These are phyloP conservation scores for Molossus molossus DNA, from an alignment of 2,797 vertebrate genomes.

Conservation along the genomic window DNA sequence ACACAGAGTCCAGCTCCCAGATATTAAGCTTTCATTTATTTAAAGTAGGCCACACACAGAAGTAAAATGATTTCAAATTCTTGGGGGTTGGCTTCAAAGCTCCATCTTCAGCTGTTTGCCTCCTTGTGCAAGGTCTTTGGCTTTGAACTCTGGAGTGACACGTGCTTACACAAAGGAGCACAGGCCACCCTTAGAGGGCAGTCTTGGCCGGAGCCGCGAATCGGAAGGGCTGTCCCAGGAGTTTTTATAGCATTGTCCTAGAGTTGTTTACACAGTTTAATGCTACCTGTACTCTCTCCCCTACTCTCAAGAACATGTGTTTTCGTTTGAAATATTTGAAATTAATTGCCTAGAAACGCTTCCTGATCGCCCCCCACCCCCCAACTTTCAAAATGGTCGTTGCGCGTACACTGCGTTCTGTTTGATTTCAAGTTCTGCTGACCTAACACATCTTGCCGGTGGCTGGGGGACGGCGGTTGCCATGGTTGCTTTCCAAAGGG, in stretches of 20 bases:
- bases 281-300: background rate
- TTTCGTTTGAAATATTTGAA: constrained; percentile 61
- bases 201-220: background rate
- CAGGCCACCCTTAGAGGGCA: background rate
- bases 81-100: background rate
- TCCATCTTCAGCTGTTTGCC: background rate
- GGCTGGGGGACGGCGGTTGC: background rate
- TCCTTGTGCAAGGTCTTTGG: background rate
- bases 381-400: constrained; percentile 15
- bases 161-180: background rate
- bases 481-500: background rate
- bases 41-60: background rate
- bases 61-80: background rate
- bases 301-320: background rate
- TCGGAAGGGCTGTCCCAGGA: background rate
- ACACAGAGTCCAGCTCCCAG: background rate
- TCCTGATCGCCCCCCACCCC: background rate
- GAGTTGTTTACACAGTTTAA: background rate
- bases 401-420: background rate
- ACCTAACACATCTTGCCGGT: background rate
- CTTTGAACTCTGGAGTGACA: background rate
- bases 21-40: background rate
- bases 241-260: background rate
- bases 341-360: constrained; percentile 43
- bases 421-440: constrained; percentile 56